Base-by-base conservation (phyloP, 2,113 vertebrate genomes). In the Poeciliopsis retropinna region DNA sequence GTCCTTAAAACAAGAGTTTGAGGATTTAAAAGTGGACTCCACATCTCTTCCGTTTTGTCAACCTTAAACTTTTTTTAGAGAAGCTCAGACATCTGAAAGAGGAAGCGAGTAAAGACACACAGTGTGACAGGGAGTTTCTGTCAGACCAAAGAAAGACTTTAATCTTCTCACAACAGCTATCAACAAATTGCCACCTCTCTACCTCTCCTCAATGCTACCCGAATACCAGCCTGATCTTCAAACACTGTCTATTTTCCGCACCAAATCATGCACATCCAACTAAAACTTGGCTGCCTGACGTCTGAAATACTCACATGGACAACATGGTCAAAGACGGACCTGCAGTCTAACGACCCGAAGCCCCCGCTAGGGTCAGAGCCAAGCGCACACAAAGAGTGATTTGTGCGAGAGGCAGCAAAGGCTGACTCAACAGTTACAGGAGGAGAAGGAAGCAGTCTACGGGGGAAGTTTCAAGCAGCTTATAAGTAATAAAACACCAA, bases 31-130 rank as follows among this genome's bases (percentile, higher is more conserved):
- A 76, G 34, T 9, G 70, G n/a, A 30, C 6, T 12, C 25, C 9
- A 0, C 0, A 11, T 82, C 72, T 73, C 76, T 87, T 87, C 83
- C 68, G 25, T 70, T 51, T 31, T 76, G 73, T 73, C 0, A 5
- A 60, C 39, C 60, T 57, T 25, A 41, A 62, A 41, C 29, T 79
- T 32, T 12, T 17, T 81, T 72, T 73, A 72, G 84, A 80, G 87
- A 90, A 90, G 81, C 85, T 47, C 62, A 72, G 11, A 63, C 31
- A 67, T 70, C 34, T 81, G 31, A 89, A 88, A 83, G 68, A 88
- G 81, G 91, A 92, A 92, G 77, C 80, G 81, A 78, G 82, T 28
- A 54, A 67, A 85, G 83, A 83, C 70, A 82, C 37, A 74, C 72
- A 72, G 73, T 0, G 31, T 62, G 41, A 77, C 72, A 60, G 64